Base-by-base conservation (phyloP, 2,888 invertebrate genomes). In the Scrobipalpa costella region DNA sequence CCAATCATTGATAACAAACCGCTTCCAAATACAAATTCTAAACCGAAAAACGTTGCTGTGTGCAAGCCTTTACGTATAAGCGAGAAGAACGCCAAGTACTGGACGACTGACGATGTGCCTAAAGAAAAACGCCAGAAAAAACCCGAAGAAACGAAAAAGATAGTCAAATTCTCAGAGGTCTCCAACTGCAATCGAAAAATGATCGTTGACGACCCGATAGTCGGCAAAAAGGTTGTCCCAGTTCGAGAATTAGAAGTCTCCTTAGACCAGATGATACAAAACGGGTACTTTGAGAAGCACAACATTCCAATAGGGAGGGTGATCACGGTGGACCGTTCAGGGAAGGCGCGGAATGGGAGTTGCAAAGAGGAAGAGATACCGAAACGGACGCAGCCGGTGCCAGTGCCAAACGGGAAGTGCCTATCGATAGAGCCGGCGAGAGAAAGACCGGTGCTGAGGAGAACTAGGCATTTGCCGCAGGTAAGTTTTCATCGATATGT, bases 121-220 rank as follows among this genome's bases (percentile, higher is more conserved):
- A 63, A 73, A 0, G 84, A 85, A 65, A 63, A 73, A 0, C 81
- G 83, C 27, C 78, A 79, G 61, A 89, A 80, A 66, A 85, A 79
- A 57, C 61, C 78, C 57, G 91, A 89, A 2, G 92, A 92, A 61
- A 75, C 75, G 0, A 92, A 92, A 69, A 92, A 92, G 73, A 92
- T 87, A 64, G 92, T 92, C 0, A 92, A 91, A 70, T 92, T 92
- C 69, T 92, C 92, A 0, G 92, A 92, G 79, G 91, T 91, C 0
- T 90, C 91, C 0, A 90, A 90, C 1, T 90, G 90, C 50, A 88
- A 84, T 61, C 76, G 90, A 13, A 92, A 91, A 69, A 92, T 90
- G 83, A 79, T 92, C 0, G 85, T 92, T 0, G 86, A 92, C 62
- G 91, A 90, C 69, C 90, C 89, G 0, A 79, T 89, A 44, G 85